phyloP scores from a whole-genome alignment of 2,797 vertebrate genomes.

The Tympanoctomys barrerae region DNA sequence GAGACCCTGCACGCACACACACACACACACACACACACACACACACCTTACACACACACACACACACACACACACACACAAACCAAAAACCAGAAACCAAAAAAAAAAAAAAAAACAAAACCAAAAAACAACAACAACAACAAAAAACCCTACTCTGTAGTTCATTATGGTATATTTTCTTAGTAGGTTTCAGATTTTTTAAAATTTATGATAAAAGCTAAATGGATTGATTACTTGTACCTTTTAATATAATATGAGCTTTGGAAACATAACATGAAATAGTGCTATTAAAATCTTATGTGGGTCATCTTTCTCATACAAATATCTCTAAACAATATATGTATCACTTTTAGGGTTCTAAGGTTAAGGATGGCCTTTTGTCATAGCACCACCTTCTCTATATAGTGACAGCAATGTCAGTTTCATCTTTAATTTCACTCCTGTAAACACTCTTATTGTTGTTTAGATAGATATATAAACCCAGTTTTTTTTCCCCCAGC shows the following conservation, averaged over 20 bases:
- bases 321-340: background rate
- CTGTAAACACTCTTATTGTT: background rate
- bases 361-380: background rate
- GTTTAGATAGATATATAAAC: background rate
- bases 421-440: background rate
- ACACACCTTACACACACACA: too few relatives aligned
- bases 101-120: background rate
- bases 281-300: background rate
- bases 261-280: background rate
- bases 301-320: background rate
- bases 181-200: background rate
- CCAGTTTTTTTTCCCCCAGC: background rate
- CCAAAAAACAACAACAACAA: background rate
- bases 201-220: background rate
- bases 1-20: too few relatives aligned
- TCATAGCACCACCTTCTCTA: background rate
- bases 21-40: too few relatives aligned
- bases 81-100: too few relatives aligned
- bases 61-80: too few relatives aligned
- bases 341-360: background rate
- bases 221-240: background rate
- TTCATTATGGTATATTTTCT: background rate
- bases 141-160: background rate
- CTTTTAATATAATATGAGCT: conserved; percentile 4
- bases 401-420: background rate